Evolutionary conservation across 2,797 vertebrate genomes (phyloP).

Genomic region (Chrysocyon brachyurus): DNA sequence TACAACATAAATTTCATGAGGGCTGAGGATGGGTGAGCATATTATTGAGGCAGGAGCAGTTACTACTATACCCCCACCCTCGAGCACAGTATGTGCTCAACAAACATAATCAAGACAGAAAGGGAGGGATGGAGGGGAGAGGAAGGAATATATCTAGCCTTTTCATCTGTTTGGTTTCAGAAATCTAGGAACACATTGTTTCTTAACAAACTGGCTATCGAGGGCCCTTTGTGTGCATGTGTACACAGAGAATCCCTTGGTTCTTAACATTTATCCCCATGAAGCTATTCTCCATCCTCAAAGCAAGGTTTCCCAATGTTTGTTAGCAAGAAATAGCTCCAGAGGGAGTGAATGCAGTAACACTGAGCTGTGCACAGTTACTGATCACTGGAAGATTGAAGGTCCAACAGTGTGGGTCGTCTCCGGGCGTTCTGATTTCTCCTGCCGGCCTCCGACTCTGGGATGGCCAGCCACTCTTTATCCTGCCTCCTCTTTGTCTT

Average conservation of each 20-base stretch:
- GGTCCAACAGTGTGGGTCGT: accelerated
- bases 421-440: no score
- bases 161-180: neutral
- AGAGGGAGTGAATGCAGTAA: neutral
- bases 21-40: neutral
- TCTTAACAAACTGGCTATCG: neutral
- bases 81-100: neutral
- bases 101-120: neutral
- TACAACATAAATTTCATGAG: neutral
- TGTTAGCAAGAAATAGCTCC: neutral
- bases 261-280: neutral
- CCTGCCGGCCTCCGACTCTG: neutral
- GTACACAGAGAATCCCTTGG: neutral
- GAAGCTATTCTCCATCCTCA: neutral
- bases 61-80: neutral
- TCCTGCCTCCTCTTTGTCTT: neutral
- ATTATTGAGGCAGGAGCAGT: neutral
- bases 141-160: no score
- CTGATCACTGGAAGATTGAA: neutral
- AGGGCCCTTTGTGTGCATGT: neutral
- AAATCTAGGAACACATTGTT: neutral
- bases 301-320: neutral
- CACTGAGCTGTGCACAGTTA: neutral
- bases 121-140: neutral
- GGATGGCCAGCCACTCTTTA: neutral